Base-by-base conservation (phyloP, 2,888 invertebrate genomes). In the Autographa gamma region DNA sequence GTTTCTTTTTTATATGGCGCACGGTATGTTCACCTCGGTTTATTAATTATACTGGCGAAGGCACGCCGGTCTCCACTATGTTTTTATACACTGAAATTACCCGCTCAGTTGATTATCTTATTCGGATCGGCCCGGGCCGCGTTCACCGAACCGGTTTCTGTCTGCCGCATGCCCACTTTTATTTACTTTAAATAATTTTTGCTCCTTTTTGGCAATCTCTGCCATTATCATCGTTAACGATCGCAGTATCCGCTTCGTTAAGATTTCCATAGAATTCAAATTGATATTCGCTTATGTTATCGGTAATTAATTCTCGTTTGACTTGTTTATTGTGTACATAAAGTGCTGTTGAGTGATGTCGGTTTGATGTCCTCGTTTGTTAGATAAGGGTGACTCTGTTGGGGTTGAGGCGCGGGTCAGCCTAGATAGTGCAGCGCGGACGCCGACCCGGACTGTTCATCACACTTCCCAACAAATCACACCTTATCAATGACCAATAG, bases 141-240 rank as follows among this genome's bases (percentile, higher is more conserved):
- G 85, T 84, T 87, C 87, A 84, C 83, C 80, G 80, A 93, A 94
- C 94, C 84, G 92, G 94, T 94, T 93, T 88, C 86, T 75, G 85
- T 86, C 88, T 83, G 86, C 89, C 92, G 92, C 93, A 91, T 88
- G 92, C 90, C 88, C 90, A 90, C 87, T 92, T 95, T 94, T 95
- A 93, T 95, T 95, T 95, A 93, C 90, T 95, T 94, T 95, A 92
- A 90, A 91, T 87, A 88, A 91, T 90, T 93, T 94, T 95, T 95
- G 93, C 91, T 94, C 91, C 82, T 89, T 93, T 95, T 95, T 93
- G 93, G 93, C 94, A 93, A 94, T 93, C 92, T 90, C 86, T 82
- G 88, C 92, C 90, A 94, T 94, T 95, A 95, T 95, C 95, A 91
- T 84, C 81, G 90, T 87, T 92, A 94, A 94, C 94, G 93, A 95